A percentile compares a stretch with the other conserved stretches of the same genome.
Evolutionary conservation across 2,888 invertebrate genomes (phyloP).

Genomic region (Trichacis sp.): DNA sequence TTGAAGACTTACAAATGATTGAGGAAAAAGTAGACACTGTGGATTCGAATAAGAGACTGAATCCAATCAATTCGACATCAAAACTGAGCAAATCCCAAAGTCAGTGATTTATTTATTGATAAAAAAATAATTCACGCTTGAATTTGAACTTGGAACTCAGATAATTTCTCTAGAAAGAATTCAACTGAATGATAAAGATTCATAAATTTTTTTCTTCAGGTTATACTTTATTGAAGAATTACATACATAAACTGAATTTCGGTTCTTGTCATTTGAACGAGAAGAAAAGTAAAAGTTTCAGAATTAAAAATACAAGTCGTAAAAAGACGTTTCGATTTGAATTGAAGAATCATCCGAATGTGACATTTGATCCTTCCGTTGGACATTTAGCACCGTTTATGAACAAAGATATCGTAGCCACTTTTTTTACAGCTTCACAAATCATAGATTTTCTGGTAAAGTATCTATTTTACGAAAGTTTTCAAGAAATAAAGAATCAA

Average conservation of each 20-base stretch:
- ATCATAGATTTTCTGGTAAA: constrained; percentile 57
- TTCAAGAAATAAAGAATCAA: no score
- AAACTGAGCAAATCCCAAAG: not conserved
- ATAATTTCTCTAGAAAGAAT: no score
- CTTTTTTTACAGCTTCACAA: constrained; percentile 70
- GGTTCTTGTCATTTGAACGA: constrained; percentile 61
- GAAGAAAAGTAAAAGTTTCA: constrained; percentile 64
- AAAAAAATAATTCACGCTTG: not conserved
- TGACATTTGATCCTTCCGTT: constrained; percentile 70
- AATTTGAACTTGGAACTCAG: no score
- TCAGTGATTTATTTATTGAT: not conserved
- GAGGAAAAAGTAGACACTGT: constrained; percentile 18
- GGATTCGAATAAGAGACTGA: not conserved
- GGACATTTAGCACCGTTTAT: constrained; percentile 68
- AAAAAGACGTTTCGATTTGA: constrained; percentile 66
- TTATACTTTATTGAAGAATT: not conserved
- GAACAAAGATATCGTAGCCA: constrained; percentile 71
- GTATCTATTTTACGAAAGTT: no score
- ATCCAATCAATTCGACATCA: not conserved
- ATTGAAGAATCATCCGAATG: constrained; percentile 58
- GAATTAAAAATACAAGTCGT: constrained; percentile 65
- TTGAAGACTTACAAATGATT: constrained; percentile 61
- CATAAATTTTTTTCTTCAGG: not conserved
- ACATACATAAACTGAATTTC: constrained; percentile 58
- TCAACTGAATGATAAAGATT: no score